phyloP scores from a whole-genome alignment of 2,113 vertebrate species.

The Phrynosoma blainvillii region DNA sequence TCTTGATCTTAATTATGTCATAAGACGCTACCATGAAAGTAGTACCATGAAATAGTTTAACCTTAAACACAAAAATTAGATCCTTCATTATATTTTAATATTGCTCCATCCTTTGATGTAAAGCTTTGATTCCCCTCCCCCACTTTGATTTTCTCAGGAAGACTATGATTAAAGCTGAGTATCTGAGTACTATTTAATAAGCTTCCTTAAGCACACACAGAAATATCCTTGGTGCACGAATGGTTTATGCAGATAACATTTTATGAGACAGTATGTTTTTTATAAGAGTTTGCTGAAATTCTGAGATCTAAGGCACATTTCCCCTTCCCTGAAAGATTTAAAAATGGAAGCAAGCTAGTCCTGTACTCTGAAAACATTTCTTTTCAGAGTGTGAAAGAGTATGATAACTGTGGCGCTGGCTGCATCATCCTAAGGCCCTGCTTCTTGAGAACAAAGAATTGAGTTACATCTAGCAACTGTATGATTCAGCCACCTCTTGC shows the following conservation, averaged over 20 bases:
- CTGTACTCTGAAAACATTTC: neutral
- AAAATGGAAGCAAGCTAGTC: neutral
- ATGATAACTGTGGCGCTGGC: neutral
- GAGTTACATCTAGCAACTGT: neutral
- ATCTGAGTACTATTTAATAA: neutral
- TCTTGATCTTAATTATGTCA: constrained; percentile 5
- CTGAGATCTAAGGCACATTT: neutral
- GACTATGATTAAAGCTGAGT: neutral
- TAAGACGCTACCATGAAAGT: neutral
- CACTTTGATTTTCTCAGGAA: neutral
- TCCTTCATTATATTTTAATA: constrained; percentile 9
- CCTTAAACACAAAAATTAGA: neutral
- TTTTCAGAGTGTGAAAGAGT: neutral
- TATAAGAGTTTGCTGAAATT: neutral
- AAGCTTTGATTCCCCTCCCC: neutral
- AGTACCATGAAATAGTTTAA: neutral
- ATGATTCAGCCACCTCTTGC: neutral
- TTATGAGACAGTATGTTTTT: constrained; percentile 8
- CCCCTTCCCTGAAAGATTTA: neutral
- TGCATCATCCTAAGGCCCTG: too few relatives aligned
- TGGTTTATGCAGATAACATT: neutral
- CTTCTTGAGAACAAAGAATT: too few relatives aligned
- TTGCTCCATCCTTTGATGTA: constrained; percentile 13
- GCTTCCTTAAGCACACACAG: neutral
- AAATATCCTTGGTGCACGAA: neutral